These are phyloP conservation scores for Tragelaphus imberbis DNA, from an alignment of 2,113 vertebrate genomes.

Conservation along the genomic window DNA sequence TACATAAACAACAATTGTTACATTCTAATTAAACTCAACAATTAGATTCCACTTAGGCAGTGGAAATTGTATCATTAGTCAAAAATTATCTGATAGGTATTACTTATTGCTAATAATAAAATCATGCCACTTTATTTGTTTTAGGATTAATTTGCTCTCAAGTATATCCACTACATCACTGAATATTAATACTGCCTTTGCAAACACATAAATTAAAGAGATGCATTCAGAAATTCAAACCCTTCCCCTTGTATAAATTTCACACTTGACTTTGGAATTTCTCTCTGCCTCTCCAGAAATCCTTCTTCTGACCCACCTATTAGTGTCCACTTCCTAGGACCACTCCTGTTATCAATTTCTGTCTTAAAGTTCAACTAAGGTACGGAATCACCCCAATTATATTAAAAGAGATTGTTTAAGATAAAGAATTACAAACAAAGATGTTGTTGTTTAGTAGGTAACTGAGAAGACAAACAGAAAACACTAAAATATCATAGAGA, in stretches of 20 bases:
- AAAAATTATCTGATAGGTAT: constrained; percentile 13
- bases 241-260: background rate
- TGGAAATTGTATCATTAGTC: constrained; percentile 37
- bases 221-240: background rate
- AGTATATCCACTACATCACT: background rate
- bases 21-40: constrained; percentile 55
- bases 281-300: background rate
- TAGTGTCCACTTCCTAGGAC: background rate
- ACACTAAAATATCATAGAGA: background rate
- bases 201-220: background rate
- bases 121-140: background rate
- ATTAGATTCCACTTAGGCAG: constrained; percentile 44
- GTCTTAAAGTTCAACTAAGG: background rate
- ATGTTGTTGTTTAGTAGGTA: background rate
- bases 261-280: background rate
- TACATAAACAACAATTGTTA: constrained; percentile 40
- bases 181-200: background rate
- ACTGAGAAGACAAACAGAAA: background rate
- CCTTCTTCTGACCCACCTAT: background rate
- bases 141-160: background rate
- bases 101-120: constrained; percentile 36
- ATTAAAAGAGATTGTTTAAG: background rate
- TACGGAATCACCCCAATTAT: background rate
- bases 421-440: background rate
- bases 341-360: background rate